These are phyloP conservation scores for Otus sunia DNA, from an alignment of 2,113 vertebrate genomes.

Conservation along the genomic window DNA sequence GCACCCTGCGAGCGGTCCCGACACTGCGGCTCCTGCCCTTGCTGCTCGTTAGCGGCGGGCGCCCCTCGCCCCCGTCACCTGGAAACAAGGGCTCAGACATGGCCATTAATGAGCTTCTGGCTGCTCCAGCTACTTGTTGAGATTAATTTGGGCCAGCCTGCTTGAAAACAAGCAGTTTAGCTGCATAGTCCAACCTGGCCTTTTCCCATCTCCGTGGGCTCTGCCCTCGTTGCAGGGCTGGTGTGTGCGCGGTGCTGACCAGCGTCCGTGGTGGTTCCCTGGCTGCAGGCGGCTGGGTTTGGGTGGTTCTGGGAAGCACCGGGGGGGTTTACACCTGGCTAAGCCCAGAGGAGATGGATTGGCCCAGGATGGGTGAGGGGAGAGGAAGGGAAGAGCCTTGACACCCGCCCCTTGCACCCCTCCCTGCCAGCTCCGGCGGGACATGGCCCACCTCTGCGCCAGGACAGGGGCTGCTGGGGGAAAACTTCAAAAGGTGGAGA, in stretches of 20 bases:
- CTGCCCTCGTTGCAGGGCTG: neutral
- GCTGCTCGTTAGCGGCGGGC: fast-evolving
- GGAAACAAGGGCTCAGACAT: neutral
- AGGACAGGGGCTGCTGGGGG: neutral
- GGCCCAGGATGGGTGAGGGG: fast-evolving
- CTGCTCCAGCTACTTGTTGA: neutral
- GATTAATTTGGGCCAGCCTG: neutral
- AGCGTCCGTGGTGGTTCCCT: fast-evolving
- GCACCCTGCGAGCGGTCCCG: fast-evolving
- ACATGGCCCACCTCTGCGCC: fast-evolving
- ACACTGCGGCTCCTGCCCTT: neutral
- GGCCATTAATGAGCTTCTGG: neutral
- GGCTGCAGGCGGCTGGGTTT: neutral
- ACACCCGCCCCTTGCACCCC: neutral
- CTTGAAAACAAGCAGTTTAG: neutral
- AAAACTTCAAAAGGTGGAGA: neutral
- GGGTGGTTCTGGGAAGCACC: neutral
- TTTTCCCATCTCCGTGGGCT: neutral
- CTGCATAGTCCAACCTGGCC: fast-evolving
- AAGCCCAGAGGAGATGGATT: neutral
- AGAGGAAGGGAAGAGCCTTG: neutral
- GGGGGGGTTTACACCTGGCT: neutral
- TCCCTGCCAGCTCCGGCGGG: neutral
- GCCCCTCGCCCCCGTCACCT: fast-evolving
- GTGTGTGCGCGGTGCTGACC: fast-evolving